A percentile compares a stretch with the other conserved stretches of the same genome.
Evolutionary conservation across 2,888 invertebrate species (phyloP).

Genomic region (Nomada ferruginata): DNA sequence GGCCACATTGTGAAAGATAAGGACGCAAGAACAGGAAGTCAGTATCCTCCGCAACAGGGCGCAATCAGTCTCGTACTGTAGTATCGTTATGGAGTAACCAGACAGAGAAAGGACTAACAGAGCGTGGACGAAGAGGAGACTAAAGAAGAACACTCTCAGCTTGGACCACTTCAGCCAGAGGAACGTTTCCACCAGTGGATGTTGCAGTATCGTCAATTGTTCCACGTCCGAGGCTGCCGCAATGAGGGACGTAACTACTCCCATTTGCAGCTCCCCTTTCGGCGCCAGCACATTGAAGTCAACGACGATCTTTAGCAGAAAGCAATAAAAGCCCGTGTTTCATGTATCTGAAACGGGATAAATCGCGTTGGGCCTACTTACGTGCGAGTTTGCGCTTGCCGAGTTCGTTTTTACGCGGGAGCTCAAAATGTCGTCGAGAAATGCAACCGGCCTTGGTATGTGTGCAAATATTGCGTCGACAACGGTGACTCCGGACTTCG

Average conservation of each 20-base stretch:
- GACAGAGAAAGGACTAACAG: conserved; percentile 84
- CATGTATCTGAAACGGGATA: neutral
- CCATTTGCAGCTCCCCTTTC: conserved; percentile 83
- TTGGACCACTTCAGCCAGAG: conserved; percentile 85
- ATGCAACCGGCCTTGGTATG: conserved; percentile 79
- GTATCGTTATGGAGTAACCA: conserved; percentile 73
- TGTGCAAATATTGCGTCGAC: conserved; percentile 82
- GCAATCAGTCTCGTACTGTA: conserved; percentile 57
- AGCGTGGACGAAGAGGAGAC: conserved; percentile 82
- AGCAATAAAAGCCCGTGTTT: neutral
- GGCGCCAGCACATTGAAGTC: conserved; percentile 84
- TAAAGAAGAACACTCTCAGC: conserved; percentile 84
- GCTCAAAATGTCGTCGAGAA: conserved; percentile 81
- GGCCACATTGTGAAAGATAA: conserved; percentile 67
- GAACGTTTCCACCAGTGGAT: conserved; percentile 85
- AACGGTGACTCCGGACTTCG: conserved; percentile 79
- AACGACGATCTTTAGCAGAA: conserved; percentile 64
- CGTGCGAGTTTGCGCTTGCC: conserved; percentile 73
- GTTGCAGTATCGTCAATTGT: conserved; percentile 83
- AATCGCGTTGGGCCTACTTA: conserved; percentile 35
- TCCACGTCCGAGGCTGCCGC: conserved; percentile 81
- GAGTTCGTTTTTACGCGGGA: conserved; percentile 71
- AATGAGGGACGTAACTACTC: conserved; percentile 83
- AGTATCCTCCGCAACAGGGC: conserved; percentile 74
- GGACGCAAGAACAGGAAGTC: conserved; percentile 67